Evolutionary conservation across 2,797 vertebrate species (phyloP).

Genomic region (Sphenopsis melanotis): DNA sequence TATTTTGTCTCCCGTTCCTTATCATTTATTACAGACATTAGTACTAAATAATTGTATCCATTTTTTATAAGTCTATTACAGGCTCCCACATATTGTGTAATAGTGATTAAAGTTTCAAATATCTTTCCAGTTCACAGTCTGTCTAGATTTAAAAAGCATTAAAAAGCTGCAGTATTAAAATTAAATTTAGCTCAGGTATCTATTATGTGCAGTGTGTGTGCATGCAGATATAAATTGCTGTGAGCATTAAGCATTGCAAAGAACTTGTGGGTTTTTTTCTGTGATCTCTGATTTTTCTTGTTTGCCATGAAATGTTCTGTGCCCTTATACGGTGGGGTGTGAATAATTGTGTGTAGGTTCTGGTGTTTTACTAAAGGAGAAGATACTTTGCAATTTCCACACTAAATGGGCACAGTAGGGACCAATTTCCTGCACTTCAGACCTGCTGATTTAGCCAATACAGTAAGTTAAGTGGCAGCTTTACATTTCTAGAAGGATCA

Average conservation of each 20-base stretch:
- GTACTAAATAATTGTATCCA: conserved; percentile 40
- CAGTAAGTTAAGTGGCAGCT: conserved; percentile 64
- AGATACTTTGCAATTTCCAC: conserved; percentile 64
- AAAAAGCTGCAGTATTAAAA: conserved; percentile 31
- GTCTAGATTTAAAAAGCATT: conserved; percentile 36
- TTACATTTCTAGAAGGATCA: conserved; percentile 75
- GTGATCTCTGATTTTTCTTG: conserved; percentile 11
- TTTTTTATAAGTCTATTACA: conserved; percentile 58
- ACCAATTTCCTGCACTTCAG: conserved; percentile 73
- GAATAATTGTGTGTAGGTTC: conserved; percentile 40
- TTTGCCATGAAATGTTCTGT: conserved; percentile 30
- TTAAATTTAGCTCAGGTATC: conserved; percentile 37
- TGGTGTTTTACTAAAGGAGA: conserved; percentile 63
- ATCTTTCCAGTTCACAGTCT: conserved; percentile 25
- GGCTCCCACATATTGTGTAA: conserved; percentile 26
- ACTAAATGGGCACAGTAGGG: conserved; percentile 70
- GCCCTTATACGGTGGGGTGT: conserved; percentile 18
- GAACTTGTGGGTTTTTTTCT: not conserved
- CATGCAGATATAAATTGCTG: not conserved
- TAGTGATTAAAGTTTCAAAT: conserved; percentile 56
- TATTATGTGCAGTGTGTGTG: not conserved
- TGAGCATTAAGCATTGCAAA: not conserved
- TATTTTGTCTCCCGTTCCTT: conserved; percentile 12
- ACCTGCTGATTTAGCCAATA: conserved; percentile 74
- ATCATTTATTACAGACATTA: conserved; percentile 27